Evolutionary conservation across 1,140 invertebrate genomes (phyloP).

Genomic region (Schlechtendalia chinensis): DNA sequence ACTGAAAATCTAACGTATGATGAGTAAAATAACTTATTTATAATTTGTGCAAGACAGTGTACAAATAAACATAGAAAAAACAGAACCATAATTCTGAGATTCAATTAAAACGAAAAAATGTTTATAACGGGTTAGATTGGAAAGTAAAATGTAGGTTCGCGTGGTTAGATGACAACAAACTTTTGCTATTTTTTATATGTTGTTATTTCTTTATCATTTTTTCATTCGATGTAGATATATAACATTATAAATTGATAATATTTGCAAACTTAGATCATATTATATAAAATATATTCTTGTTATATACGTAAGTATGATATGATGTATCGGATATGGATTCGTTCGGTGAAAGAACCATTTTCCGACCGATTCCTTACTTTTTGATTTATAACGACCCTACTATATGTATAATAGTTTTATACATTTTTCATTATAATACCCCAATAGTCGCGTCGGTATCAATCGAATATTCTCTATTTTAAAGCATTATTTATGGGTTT

Average conservation of each 20-base stretch:
- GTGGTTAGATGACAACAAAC: background rate
- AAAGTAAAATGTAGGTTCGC: background rate
- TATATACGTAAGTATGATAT: background rate
- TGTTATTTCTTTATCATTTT: slow-evolving; percentile 13
- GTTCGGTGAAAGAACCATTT: background rate
- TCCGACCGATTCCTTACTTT: background rate
- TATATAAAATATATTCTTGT: background rate
- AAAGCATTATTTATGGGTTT: background rate
- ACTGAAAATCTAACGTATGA: too few species aligned
- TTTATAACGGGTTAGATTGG: background rate
- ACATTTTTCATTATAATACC: slow-evolving; percentile 11
- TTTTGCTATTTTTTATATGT: background rate
- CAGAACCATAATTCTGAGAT: background rate
- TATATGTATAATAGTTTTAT: too few species aligned
- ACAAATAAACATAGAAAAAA: background rate
- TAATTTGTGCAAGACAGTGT: background rate
- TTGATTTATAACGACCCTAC: background rate
- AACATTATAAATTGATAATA: background rate
- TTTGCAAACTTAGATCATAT: background rate
- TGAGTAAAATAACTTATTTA: too few species aligned
- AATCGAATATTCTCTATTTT: background rate
- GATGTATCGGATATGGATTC: background rate
- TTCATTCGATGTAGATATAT: background rate
- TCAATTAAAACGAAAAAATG: background rate
- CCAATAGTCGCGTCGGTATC: background rate